phyloP scores from a whole-genome alignment of 2,797 vertebrate genomes.

The Acestrorhynchus altus region DNA sequence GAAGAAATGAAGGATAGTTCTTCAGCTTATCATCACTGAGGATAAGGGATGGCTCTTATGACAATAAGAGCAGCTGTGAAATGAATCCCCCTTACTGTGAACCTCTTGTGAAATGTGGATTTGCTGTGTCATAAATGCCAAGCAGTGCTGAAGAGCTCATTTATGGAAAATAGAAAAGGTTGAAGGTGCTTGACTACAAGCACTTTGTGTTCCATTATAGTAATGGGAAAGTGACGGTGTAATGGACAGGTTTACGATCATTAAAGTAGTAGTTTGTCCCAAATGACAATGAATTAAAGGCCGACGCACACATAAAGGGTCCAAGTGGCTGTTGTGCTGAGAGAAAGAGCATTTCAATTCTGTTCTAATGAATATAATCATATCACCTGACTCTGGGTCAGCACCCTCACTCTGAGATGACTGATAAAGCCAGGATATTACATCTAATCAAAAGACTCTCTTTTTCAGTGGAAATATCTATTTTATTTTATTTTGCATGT shows the following conservation, averaged over 20 bases:
- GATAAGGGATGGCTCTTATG: background rate
- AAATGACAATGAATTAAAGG: constrained; percentile 1
- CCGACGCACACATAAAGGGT: background rate
- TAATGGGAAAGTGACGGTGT: background rate
- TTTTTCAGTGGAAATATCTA: background rate
- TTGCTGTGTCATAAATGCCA: background rate
- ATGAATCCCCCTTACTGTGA: constrained; percentile 9
- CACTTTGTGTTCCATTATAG: background rate
- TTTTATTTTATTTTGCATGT: background rate
- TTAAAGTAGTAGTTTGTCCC: background rate
- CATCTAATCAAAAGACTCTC: background rate
- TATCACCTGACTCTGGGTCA: background rate
- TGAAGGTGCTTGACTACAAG: background rate
- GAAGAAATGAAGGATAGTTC: constrained; percentile 27
- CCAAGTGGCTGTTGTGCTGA: background rate
- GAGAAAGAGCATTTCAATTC: background rate
- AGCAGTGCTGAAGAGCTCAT: background rate
- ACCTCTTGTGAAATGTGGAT: background rate
- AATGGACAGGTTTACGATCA: constrained; percentile 1
- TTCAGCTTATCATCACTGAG: background rate
- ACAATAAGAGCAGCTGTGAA: background rate
- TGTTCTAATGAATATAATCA: background rate
- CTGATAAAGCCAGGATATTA: background rate
- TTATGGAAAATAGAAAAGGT: background rate
- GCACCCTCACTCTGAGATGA: background rate